These are phyloP conservation scores for Mastomys coucha DNA, from an alignment of 2,113 vertebrate species.

Conservation along the genomic window DNA sequence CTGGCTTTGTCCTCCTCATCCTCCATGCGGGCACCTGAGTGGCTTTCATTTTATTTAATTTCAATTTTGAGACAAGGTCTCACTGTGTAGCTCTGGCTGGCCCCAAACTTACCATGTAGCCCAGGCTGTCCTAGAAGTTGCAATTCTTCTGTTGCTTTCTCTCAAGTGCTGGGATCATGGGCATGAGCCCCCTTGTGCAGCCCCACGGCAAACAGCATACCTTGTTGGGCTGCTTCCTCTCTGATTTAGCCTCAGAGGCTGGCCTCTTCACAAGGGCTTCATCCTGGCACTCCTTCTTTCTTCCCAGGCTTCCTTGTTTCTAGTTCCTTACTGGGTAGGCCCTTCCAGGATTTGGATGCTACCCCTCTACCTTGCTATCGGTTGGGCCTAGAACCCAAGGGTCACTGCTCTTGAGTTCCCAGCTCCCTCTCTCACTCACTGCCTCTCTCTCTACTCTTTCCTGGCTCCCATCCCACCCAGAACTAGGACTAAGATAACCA, in stretches of 20 bases:
- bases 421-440: background rate
- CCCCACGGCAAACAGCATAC: no score
- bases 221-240: no score
- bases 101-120: background rate
- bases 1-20: background rate
- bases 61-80: background rate
- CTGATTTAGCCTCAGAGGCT: background rate
- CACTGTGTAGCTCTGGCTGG: background rate
- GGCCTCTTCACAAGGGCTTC: background rate
- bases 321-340: background rate
- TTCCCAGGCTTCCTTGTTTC: background rate
- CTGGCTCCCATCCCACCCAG: background rate
- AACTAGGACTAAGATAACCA: background rate
- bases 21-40: background rate
- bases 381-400: background rate
- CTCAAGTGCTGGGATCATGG: background rate
- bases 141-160: background rate
- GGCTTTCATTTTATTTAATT: background rate
- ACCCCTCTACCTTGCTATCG: background rate
- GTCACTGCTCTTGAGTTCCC: background rate
- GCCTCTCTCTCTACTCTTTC: background rate
- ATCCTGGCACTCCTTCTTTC: background rate
- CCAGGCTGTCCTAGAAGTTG: background rate
- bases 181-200: background rate
- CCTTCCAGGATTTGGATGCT: background rate